These are phyloP conservation scores for Trimorus sp. DNA, from an alignment of 2,888 invertebrate genomes.

Conservation along the genomic window DNA sequence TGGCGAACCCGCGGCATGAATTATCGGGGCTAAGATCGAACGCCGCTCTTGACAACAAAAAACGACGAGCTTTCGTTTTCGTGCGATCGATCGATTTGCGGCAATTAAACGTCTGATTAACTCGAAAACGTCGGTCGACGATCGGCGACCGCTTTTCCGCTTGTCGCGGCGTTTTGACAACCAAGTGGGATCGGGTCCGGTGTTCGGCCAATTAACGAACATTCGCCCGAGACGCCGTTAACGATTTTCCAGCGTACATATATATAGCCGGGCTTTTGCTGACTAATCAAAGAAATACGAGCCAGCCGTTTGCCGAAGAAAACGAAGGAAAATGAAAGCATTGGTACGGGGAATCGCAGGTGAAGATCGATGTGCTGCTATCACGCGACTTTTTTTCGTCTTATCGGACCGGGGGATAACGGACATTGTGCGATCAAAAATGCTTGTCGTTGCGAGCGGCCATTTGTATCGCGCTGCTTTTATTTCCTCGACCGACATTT, in stretches of 20 bases:
- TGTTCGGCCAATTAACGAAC: conserved; percentile 32
- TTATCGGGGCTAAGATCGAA: conserved; percentile 27
- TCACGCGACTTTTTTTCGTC: conserved; percentile 49
- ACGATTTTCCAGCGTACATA: conserved; percentile 40
- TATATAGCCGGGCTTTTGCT: conserved; percentile 38
- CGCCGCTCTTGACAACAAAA: background rate
- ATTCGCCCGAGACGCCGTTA: conserved; percentile 27
- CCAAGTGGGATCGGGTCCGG: background rate
- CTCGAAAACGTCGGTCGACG: too few relatives aligned
- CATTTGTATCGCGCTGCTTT: background rate
- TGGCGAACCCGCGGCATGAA: conserved; percentile 62
- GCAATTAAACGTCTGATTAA: too few relatives aligned
- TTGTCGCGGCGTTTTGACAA: conserved; percentile 15
- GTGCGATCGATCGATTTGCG: too few relatives aligned
- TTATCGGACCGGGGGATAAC: conserved; percentile 32
- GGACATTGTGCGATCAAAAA: conserved; percentile 19
- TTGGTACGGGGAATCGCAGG: conserved; percentile 47
- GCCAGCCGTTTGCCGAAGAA: conserved; percentile 55
- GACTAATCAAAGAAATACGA: conserved; percentile 66
- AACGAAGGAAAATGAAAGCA: conserved; percentile 58
- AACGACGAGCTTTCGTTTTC: too few relatives aligned
- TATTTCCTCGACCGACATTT: background rate
- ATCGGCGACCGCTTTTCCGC: background rate
- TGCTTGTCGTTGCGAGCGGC: conserved; percentile 6
- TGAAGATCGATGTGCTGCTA: conserved; percentile 60